Conservation (phyloP, 2,113 vertebrate species). For the Hassar affinis region DNA sequence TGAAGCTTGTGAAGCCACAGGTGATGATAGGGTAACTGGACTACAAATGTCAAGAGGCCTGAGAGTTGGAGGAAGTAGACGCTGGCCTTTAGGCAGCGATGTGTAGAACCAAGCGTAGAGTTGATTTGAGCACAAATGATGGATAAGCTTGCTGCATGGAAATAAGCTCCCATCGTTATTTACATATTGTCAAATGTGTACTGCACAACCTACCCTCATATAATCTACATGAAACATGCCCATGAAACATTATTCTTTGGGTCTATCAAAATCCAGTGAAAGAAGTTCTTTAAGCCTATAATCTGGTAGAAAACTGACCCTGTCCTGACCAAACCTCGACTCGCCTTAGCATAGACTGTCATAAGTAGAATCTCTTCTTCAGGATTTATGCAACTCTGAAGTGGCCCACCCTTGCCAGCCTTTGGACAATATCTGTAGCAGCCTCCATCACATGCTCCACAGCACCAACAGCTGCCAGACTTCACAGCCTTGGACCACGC, state of each 20-base stretch:
- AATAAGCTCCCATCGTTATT: too few species aligned
- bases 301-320: background rate
- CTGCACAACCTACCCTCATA: background rate
- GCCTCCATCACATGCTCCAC: background rate
- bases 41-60: background rate
- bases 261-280: background rate
- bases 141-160: too few species aligned
- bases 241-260: too few species aligned
- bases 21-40: too few species aligned
- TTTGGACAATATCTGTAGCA: background rate
- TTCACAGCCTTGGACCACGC: background rate
- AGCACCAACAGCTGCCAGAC: background rate
- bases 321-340: background rate
- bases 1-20: background rate
- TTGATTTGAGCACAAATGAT: too few species aligned
- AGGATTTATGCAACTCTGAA: background rate
- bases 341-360: background rate
- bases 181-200: background rate
- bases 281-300: background rate
- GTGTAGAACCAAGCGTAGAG: too few species aligned
- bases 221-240: too few species aligned
- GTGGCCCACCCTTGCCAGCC: too few species aligned
- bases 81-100: background rate
- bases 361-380: background rate
- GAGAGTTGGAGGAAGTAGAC: background rate